phyloP scores from a whole-genome alignment of 1,140 invertebrate genomes.

The Contarinia nasturtii region DNA sequence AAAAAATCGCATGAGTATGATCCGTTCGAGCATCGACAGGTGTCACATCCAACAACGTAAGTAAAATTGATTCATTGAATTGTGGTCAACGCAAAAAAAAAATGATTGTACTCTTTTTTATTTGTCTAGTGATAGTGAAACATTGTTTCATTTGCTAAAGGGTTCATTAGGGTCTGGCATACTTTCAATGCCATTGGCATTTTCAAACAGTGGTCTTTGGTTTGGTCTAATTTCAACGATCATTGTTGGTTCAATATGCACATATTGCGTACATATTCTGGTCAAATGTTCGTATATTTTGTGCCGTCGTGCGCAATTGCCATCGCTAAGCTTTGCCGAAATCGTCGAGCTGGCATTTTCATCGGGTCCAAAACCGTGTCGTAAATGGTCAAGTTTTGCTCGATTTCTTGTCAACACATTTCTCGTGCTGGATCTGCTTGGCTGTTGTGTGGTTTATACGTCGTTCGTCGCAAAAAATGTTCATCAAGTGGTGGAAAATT shows the following conservation, averaged over 20 bases:
- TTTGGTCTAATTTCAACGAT: slow-evolving; percentile 58
- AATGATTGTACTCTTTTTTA: no score
- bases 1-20: slow-evolving; percentile 53
- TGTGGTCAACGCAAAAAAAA: no score
- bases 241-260: slow-evolving; percentile 54
- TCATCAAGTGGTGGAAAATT: slow-evolving; percentile 52
- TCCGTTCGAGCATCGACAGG: slow-evolving; percentile 60
- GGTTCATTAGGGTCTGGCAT: slow-evolving; percentile 82
- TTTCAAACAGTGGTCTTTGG: slow-evolving; percentile 63
- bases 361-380: slow-evolving; percentile 45
- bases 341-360: slow-evolving; percentile 66
- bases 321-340: slow-evolving; percentile 61
- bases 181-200: slow-evolving; percentile 80
- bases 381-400: slow-evolving; percentile 56
- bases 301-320: slow-evolving; percentile 47
- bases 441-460: slow-evolving; percentile 96
- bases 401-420: slow-evolving; percentile 68
- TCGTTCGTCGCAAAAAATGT: slow-evolving; percentile 83
- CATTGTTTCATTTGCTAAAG: slow-evolving; percentile 68
- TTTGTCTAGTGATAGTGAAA: slow-evolving; percentile 48
- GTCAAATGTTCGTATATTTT: slow-evolving; percentile 58
- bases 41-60: slow-evolving; percentile 67
- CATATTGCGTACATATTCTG: slow-evolving; percentile 68
- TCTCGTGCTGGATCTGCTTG: slow-evolving; percentile 83
- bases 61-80: slow-evolving; percentile 9